Base-by-base conservation (phyloP, 1,140 invertebrate species). In the Brachionus koreanus region DNA sequence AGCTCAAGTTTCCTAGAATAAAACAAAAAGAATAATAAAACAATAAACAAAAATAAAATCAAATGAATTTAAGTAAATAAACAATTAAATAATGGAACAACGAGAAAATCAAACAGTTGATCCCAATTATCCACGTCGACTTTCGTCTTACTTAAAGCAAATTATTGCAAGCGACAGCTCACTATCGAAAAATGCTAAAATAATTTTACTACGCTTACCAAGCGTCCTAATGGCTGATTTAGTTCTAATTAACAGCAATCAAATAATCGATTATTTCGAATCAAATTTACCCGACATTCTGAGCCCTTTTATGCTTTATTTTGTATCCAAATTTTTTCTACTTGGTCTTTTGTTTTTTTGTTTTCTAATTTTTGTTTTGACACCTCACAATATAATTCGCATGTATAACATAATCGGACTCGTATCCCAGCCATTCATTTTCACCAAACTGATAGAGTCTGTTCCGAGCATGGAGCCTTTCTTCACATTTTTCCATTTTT, bases 391-490 rank as follows among this genome's bases (percentile, higher is more conserved):
- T 19, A n/a, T 79, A 4, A 23, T 79, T n/a, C n/a, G 33, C 1
- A 79, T 79, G 19, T 79, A 79, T 49, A 57, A 65, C n/a, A 39
- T 79, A 35, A 10, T 65, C 23, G 46, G 35, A 6, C 49, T 79
- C 5, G 37, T 79, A 5, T 79, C 76, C 4, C 76, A 42, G 23
- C 76, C 76, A 19, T 79, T 79, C 42, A 5, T 79, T 23, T 79
- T 79, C 49, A 43, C 46, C 29, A 61, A 61, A 5, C 43, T 79
- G 5, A 35, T 61, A 5, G 72, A 77, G 9, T 65, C 63, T 23
- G 37, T 16, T 42, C 33, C 19, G 19, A 13, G 2, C 29, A 29
- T 29, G 12, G 23, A 57, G 9, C 23, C 12, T n/a, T 19, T 3
- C 23, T 23, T 10, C 16, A 79, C 43, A 7, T 79, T 61, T 37